phyloP scores from a whole-genome alignment of 2,797 vertebrate genomes.

The Hippopotamyrus pictus region DNA sequence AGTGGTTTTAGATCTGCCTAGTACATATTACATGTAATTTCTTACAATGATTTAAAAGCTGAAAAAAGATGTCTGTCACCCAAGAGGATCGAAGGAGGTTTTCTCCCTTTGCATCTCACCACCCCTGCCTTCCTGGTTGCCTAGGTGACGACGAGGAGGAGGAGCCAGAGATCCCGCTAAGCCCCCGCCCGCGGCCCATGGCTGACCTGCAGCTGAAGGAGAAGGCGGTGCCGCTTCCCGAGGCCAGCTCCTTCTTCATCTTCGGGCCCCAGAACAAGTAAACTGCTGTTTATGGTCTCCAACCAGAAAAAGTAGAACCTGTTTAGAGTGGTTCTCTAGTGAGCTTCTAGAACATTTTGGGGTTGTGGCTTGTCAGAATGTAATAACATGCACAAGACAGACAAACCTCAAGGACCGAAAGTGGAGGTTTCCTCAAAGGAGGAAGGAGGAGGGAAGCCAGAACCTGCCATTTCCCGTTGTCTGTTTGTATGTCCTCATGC shows the following conservation, averaged over 20 bases:
- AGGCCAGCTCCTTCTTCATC: slow-evolving; percentile 92
- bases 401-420: neutral
- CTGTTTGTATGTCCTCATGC: neutral
- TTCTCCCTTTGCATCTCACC: neutral
- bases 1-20: neutral
- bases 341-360: neutral
- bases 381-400: neutral
- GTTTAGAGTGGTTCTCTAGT: neutral
- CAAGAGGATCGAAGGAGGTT: neutral
- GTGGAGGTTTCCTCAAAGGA: neutral
- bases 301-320: neutral
- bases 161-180: slow-evolving; percentile 90
- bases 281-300: slow-evolving; percentile 28
- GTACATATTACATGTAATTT: neutral
- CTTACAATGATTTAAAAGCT: neutral
- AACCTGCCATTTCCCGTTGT: neutral
- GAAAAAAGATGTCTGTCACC: neutral
- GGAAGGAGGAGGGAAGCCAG: neutral
- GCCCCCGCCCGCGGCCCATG: slow-evolving; percentile 86
- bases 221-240: slow-evolving; percentile 89
- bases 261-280: slow-evolving; percentile 97
- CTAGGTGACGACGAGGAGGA: slow-evolving; percentile 94
- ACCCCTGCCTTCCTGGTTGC: neutral
- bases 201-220: slow-evolving; percentile 95
- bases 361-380: neutral